Conservation (phyloP, 2,797 vertebrate species). For the Bothrops alternatus region DNA sequence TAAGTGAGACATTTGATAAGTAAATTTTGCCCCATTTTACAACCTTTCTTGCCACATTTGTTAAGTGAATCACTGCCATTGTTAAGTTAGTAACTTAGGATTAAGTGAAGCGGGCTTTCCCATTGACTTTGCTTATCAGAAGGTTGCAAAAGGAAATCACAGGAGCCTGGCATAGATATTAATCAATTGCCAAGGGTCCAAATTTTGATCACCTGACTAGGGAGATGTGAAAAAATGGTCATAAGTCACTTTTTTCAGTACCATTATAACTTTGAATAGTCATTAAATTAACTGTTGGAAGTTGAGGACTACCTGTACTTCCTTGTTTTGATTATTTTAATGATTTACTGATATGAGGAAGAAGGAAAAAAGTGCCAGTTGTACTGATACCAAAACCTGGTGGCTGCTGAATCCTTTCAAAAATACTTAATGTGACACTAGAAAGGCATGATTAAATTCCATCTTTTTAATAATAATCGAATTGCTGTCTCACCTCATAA, state of each 20-base stretch:
- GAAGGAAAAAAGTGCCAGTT: background rate
- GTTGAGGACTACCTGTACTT: background rate
- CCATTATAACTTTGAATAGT: background rate
- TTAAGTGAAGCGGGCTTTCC: background rate
- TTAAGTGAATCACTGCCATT: background rate
- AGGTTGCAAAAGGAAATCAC: background rate
- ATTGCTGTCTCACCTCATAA: background rate
- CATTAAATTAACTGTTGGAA: background rate
- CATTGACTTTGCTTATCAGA: background rate
- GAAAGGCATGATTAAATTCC: background rate
- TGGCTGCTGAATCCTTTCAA: background rate
- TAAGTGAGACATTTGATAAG: background rate
- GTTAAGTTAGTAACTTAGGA: background rate
- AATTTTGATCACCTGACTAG: background rate
- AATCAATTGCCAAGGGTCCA: background rate
- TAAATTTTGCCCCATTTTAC: background rate
- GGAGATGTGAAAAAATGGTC: too few relatives aligned
- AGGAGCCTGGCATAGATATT: background rate
- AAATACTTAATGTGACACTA: background rate
- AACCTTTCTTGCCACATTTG: background rate
- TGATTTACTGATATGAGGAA: background rate
- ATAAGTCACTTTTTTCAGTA: background rate
- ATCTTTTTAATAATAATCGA: background rate
- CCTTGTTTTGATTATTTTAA: background rate
- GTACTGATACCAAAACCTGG: background rate